A percentile compares a stretch with the other conserved stretches of the same genome.
phyloP scores from a whole-genome alignment of 2,888 invertebrate genomes.

The Mamestra brassicae region DNA sequence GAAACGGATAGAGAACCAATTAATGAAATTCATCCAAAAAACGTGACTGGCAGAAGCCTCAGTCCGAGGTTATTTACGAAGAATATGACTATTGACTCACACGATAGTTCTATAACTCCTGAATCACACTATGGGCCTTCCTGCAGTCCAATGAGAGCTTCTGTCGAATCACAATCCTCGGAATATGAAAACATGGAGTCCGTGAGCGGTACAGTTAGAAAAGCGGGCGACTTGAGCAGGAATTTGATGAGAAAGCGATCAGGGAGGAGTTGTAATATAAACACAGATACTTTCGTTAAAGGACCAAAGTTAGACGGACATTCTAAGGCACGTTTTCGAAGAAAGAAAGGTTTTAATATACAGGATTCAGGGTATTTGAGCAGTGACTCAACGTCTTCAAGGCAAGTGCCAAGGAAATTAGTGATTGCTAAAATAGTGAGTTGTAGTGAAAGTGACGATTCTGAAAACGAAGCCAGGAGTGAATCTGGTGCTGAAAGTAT shows the following conservation, averaged over 20 bases:
- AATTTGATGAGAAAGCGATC: conserved; percentile 75
- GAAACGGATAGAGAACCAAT: conserved; percentile 76
- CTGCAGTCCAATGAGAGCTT: conserved; percentile 87
- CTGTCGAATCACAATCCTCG: conserved; percentile 88
- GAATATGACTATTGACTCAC: conserved; percentile 74
- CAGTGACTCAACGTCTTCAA: conserved; percentile 93
- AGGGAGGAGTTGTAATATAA: conserved; percentile 72
- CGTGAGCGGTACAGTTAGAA: conserved; percentile 62
- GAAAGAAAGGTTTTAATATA: conserved; percentile 85
- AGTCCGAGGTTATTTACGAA: conserved; percentile 83
- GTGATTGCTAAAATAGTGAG: conserved; percentile 89
- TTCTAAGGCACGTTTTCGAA: conserved; percentile 76
- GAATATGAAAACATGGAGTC: conserved; percentile 86
- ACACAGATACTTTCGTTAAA: conserved; percentile 85
- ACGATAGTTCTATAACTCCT: conserved; percentile 72
- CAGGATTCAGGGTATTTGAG: conserved; percentile 97
- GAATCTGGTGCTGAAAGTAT: conserved; percentile 97
- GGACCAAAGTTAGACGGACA: conserved; percentile 75
- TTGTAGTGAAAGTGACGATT: conserved; percentile 95
- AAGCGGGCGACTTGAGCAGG: conserved; percentile 72
- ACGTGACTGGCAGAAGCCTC: conserved; percentile 92
- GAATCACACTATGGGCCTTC: conserved; percentile 78
- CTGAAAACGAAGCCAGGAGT: conserved; percentile 95
- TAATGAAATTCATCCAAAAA: conserved; percentile 91
- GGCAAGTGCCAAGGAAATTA: conserved; percentile 83